Conservation (phyloP, 2,113 vertebrate species). For the Cichladusa arquata region DNA sequence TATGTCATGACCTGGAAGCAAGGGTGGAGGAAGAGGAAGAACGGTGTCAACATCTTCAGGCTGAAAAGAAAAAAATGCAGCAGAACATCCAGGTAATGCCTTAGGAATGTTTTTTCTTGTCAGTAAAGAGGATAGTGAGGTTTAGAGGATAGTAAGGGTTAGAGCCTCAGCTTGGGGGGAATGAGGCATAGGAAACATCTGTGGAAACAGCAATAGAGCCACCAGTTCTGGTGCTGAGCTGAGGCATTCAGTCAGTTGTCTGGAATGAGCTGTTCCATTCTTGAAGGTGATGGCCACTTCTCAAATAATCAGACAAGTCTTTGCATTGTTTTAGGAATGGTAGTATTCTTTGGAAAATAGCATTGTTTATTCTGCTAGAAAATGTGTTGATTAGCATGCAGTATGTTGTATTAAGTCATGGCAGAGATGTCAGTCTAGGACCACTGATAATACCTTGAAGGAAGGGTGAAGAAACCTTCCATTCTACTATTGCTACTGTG, state of each 20-base stretch:
- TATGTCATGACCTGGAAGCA: constrained; percentile 95
- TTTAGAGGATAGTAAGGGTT: no score
- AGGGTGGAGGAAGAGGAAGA: constrained; percentile 97
- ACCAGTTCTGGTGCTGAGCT: not conserved
- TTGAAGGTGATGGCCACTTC: not conserved
- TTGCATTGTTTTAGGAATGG: not conserved
- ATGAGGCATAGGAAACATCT: not conserved
- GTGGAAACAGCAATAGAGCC: not conserved
- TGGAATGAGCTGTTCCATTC: not conserved
- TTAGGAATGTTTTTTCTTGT: not conserved
- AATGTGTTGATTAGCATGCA: not conserved
- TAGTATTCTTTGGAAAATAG: not conserved
- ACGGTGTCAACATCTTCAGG: constrained; percentile 83
- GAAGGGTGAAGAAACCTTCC: not conserved
- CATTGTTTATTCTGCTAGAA: not conserved
- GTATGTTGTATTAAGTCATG: not conserved
- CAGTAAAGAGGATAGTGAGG: not conserved
- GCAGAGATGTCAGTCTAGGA: not conserved
- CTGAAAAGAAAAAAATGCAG: constrained; percentile 97
- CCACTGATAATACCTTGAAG: not conserved
- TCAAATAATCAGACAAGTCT: not conserved
- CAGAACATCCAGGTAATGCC: constrained; percentile 88
- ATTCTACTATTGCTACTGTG: not conserved
- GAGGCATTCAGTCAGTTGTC: not conserved
- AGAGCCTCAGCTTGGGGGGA: not conserved